These are phyloP conservation scores for Dyspetes luteomarginatus DNA, from an alignment of 2,888 invertebrate species.

Conservation along the genomic window DNA sequence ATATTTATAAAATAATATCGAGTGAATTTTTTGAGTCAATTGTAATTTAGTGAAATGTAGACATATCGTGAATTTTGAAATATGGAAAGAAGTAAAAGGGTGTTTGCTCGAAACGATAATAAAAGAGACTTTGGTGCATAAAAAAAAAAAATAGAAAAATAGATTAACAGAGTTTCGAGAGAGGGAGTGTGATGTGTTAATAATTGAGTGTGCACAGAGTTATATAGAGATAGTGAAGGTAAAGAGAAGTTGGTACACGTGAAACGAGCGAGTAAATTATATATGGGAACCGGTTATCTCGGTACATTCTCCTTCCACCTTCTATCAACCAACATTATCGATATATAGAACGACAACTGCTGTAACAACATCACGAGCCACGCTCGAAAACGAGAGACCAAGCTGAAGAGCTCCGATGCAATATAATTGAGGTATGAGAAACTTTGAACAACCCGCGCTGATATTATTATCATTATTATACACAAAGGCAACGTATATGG, in stretches of 20 bases:
- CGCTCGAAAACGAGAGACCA: neutral
- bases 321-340: slow-evolving; percentile 12
- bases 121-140: neutral
- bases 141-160: neutral
- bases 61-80: slow-evolving; percentile 5
- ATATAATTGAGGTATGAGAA: slow-evolving; percentile 27
- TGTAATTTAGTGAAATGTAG: neutral
- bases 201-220: slow-evolving; percentile 24
- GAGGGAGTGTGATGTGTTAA: slow-evolving; percentile 39
- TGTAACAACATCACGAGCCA: slow-evolving; percentile 24
- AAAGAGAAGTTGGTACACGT: slow-evolving; percentile 2
- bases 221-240: slow-evolving; percentile 6
- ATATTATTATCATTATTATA: neutral
- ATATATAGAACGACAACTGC: slow-evolving; percentile 6
- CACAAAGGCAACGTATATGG: neutral
- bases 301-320: slow-evolving; percentile 2
- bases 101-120: neutral
- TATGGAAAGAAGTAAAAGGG: neutral
- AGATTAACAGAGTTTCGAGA: neutral
- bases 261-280: slow-evolving; percentile 31
- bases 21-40: no score
- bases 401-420: neutral
- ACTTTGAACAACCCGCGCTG: neutral
- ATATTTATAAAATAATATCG: no score
- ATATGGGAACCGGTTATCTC: slow-evolving; percentile 43